Percentiles rank a stretch among this genome's conserved stretches.
These are phyloP conservation scores for Daktulosphaira vitifoliae DNA, from an alignment of 1,140 invertebrate species.

Conservation along the genomic window DNA sequence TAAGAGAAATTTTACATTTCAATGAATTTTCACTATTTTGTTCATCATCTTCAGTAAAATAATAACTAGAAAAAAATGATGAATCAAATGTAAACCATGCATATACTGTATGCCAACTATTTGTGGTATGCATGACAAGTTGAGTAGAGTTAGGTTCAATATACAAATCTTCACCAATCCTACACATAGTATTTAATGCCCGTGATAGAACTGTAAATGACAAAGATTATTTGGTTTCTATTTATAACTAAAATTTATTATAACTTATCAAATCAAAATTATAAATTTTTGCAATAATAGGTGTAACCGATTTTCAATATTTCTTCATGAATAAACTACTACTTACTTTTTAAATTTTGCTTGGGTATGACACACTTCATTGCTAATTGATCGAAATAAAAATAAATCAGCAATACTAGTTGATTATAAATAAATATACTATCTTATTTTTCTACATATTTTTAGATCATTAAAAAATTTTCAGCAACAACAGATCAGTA, in stretches of 20 bases:
- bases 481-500: too few species aligned
- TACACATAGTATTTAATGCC: slow-evolving; percentile 16
- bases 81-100: slow-evolving; percentile 25
- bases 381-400: too few species aligned
- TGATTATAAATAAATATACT: too few species aligned
- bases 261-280: too few species aligned
- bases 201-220: slow-evolving; percentile 10
- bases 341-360: slow-evolving; percentile 26
- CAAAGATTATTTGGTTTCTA: too few species aligned
- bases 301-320: too few species aligned
- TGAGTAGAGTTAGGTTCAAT: slow-evolving; percentile 13
- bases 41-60: slow-evolving; percentile 24
- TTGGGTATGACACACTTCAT: slow-evolving; percentile 26
- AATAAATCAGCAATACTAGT: too few species aligned
- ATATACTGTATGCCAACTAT: slow-evolving; percentile 27
- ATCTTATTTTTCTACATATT: too few species aligned
- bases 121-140: slow-evolving; percentile 3
- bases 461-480: too few species aligned
- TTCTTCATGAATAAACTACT: too few species aligned
- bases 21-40: slow-evolving; percentile 24
- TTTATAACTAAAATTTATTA: too few species aligned
- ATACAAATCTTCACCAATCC: slow-evolving; percentile 16
- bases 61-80: slow-evolving; percentile 26
- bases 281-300: too few species aligned
- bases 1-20: slow-evolving; percentile 25